A percentile compares a stretch with the other conserved stretches of the same genome.
phyloP scores from a whole-genome alignment of 2,797 vertebrate genomes.

The Cryptoprocta ferox region DNA sequence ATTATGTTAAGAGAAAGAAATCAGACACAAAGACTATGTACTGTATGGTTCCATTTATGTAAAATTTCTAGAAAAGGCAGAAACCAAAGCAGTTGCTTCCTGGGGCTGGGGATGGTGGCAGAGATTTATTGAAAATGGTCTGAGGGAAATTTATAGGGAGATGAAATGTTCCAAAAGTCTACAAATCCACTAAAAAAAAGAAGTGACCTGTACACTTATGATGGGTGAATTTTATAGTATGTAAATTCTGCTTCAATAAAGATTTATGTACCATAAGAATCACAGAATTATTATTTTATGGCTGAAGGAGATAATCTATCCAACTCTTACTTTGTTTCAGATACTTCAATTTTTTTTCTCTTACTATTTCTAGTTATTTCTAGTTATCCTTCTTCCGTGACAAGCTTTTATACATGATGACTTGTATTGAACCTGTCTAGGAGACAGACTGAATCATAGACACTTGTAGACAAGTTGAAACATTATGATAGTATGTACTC shows the following conservation, averaged over 20 bases:
- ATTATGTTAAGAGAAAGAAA: background rate
- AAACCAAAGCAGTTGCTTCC: background rate
- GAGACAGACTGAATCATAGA: background rate
- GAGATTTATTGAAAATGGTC: background rate
- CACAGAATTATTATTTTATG: background rate
- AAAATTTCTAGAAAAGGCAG: background rate
- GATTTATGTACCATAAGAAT: background rate
- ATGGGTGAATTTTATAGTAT: background rate
- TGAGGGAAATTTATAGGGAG: background rate
- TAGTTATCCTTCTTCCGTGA: background rate
- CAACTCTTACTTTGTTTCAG: background rate
- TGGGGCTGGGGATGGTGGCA: background rate
- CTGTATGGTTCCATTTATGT: background rate
- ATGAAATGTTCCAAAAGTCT: background rate
- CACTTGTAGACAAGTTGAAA: background rate
- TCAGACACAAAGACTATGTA: background rate
- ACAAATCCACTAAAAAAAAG: background rate
- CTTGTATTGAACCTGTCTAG: background rate
- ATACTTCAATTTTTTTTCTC: background rate
- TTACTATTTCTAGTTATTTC: background rate
- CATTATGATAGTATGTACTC: background rate
- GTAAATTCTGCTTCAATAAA: background rate
- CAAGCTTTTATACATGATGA: background rate
- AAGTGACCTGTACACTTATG: background rate
- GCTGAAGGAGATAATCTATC: background rate